Percentiles rank a stretch among this genome's conserved stretches.
These are phyloP conservation scores for Tautogolabrus adspersus DNA, from an alignment of 2,113 vertebrate genomes.

Conservation along the genomic window DNA sequence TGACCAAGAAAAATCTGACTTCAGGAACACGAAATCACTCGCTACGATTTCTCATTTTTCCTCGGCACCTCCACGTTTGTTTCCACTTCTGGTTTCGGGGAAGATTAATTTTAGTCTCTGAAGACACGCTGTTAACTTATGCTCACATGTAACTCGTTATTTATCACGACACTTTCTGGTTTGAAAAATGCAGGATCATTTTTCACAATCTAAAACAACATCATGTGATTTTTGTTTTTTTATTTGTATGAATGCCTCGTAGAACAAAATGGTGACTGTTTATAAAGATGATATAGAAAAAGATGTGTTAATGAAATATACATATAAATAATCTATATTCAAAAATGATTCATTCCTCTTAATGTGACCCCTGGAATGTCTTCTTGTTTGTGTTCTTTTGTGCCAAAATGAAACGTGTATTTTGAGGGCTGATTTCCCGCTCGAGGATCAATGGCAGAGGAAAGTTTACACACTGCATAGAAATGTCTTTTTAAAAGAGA, in stretches of 20 bases:
- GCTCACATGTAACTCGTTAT: too few relatives aligned
- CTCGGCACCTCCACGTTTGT: not conserved
- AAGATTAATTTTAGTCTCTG: not conserved
- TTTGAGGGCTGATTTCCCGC: slow-evolving; percentile 50
- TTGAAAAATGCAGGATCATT: slow-evolving; percentile 36
- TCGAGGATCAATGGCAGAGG: slow-evolving; percentile 39
- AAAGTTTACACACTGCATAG: slow-evolving; percentile 31
- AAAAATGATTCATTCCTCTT: slow-evolving; percentile 13
- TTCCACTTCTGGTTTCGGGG: slow-evolving; percentile 1
- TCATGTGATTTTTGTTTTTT: not conserved
- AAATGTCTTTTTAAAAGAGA: not conserved
- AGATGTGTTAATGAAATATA: slow-evolving; percentile 16
- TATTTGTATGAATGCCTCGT: slow-evolving; percentile 4
- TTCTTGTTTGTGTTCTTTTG: slow-evolving; percentile 50
- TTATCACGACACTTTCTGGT: not conserved
- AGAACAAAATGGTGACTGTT: not conserved
- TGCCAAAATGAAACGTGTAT: slow-evolving; percentile 63
- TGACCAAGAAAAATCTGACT: not conserved
- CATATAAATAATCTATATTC: slow-evolving; percentile 12
- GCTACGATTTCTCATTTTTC: slow-evolving; percentile 1
- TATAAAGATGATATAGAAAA: not conserved
- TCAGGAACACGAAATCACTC: slow-evolving; percentile 2
- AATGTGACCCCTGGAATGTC: slow-evolving; percentile 60
- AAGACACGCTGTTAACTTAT: too few relatives aligned
- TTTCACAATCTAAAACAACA: slow-evolving; percentile 11